phyloP scores from a whole-genome alignment of 2,888 invertebrate genomes.

The Brachylomia viminalis region DNA sequence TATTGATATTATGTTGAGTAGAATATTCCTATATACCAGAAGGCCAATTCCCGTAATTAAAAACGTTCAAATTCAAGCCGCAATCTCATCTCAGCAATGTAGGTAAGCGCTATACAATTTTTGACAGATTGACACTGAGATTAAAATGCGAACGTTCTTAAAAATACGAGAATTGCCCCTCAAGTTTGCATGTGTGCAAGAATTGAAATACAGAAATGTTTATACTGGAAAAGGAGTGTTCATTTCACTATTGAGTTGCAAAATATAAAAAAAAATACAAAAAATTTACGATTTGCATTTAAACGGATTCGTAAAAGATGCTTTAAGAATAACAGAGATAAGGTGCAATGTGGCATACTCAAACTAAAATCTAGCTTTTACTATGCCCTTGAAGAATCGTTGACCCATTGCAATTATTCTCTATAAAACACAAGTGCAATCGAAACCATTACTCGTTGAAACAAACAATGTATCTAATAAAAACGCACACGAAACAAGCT shows the following conservation, averaged over 20 bases:
- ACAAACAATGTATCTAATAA: slow-evolving; percentile 47
- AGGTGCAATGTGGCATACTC: background rate
- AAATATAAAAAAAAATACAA: background rate
- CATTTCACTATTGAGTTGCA: background rate
- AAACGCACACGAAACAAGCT: slow-evolving; percentile 27
- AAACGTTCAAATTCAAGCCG: no score
- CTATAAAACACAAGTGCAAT: background rate
- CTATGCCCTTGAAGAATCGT: slow-evolving; percentile 20
- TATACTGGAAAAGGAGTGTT: no score
- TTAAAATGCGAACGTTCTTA: no score
- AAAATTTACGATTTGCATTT: background rate
- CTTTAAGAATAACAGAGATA: background rate
- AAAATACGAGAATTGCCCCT: no score
- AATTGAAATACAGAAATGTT: no score
- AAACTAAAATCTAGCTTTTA: background rate
- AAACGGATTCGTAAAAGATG: background rate
- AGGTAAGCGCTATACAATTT: no score
- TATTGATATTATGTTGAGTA: no score
- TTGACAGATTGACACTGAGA: no score
- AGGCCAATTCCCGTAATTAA: no score
- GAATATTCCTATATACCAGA: no score
- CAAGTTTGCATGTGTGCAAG: no score
- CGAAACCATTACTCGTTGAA: slow-evolving; percentile 32
- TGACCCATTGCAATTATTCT: slow-evolving; percentile 33
- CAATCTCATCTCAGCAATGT: no score